These are phyloP conservation scores for Sandelia bainsii DNA, from an alignment of 2,797 vertebrate species.

Conservation along the genomic window DNA sequence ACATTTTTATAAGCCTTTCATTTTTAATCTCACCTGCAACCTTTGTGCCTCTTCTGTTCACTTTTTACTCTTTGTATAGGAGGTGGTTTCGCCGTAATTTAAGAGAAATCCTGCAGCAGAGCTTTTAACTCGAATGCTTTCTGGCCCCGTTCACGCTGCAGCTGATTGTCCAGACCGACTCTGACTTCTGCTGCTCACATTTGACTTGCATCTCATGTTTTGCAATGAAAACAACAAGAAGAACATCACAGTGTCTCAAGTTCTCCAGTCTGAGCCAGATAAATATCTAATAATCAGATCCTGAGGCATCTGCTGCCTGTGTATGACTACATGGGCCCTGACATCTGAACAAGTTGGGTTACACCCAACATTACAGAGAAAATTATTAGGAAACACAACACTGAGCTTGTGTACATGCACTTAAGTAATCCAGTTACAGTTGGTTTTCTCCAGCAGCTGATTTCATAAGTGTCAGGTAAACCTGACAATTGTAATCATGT, in stretches of 20 bases:
- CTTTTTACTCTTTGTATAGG: background rate
- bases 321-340: background rate
- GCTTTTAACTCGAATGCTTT: background rate
- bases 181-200: conserved; percentile 5
- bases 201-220: conserved; percentile 1
- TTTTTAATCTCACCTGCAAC: conserved; percentile 43
- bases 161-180: background rate
- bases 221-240: background rate
- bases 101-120: background rate
- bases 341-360: background rate
- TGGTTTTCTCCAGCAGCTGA: too few relatives aligned
- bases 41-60: background rate
- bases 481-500: too few relatives aligned
- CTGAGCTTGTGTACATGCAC: background rate
- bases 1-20: conserved; percentile 32
- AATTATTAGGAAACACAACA: background rate
- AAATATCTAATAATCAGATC: background rate
- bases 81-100: background rate
- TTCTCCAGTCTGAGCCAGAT: background rate
- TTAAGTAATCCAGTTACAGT: background rate
- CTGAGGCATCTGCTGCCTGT: background rate
- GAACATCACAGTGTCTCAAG: background rate
- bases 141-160: background rate
- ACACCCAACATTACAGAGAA: background rate
- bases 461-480: too few relatives aligned